Base-by-base conservation (phyloP, 1,140 invertebrate genomes). In the Papilio polytes region DNA sequence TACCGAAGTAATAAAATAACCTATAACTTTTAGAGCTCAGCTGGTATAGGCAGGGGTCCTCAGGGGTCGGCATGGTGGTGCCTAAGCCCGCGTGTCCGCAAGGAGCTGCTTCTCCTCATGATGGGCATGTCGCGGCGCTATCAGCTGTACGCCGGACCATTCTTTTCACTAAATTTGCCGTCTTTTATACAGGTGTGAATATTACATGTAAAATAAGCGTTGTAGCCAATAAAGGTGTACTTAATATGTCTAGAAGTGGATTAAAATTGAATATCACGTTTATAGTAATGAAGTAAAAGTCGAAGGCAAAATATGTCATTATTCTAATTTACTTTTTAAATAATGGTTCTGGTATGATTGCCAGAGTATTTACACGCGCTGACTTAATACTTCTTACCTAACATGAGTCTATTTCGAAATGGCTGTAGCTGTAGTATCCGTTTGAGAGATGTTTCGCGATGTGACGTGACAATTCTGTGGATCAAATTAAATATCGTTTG, bases 131-230 rank as follows among this genome's bases (percentile, higher is more conserved):
- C 87, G 36, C 79, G 44, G 0, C 80, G 82, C 2, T 84, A 83
- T 7, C 81, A 78, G 20, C 70, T 94, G 8, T 78, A 84, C 1
- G 92, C 92, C 1, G 92, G 91, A 0, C 91, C 90, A 0, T 92
- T 94, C 79, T 87, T 87, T 59, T 83, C 78, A 8, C 80, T 94
- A 0, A 82, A 92, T 66, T 83, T 94, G 18, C 88, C 87, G 0
- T 89, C 90, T 1, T 94, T 94, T 82, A 86, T 92, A 76, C 88
- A 89, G 87, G 92, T 91, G 80, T 46, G n/a, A 12, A 48, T 31
- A 46, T 26, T 70, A 41, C 12, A 51, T n/a, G 15, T 1, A 20
- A 20, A 7, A n/a, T n/a, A n/a, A 20, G 56, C 3, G 8, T 10
- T 22, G 8, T 10, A 63, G 7, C 1, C 8, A 12, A 63, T 26